Base-by-base conservation (phyloP, 2,113 vertebrate genomes). In the Chunga burmeisteri region DNA sequence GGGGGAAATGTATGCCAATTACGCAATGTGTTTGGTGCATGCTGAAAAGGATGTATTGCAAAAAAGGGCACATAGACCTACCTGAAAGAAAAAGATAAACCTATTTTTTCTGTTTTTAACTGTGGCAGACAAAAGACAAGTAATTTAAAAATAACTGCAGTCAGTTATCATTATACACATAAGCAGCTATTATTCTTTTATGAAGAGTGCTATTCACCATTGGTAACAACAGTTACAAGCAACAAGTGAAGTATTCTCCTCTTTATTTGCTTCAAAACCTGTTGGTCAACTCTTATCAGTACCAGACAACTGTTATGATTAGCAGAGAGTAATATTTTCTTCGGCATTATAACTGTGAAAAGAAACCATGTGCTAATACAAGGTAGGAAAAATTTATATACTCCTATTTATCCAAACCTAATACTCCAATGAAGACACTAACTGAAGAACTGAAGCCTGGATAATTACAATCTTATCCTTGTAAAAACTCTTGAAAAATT, bases 21-120 rank as follows among this genome's bases (percentile, higher is more conserved):
- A 81, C 3, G 15, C 89, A 94, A 86, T 77, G 29, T 96, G 88
- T 90, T 95, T 81, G 70, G 55, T 90, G 17, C 46, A 20, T 26
- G 22, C 50, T 83, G 86, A 87, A 96, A 94, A 75, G 29, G n/a
- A 67, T 70, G 49, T 36, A 47, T 75, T 75, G 30, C 5, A 1
- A 44, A 82, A 95, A 88, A 86, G 30, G 50, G 36, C 38, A 67
- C 53, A 70, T 16, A 83, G 27, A 74, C 66, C 34, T 85, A 70
- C 32, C 84, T 93, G 95, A 96, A 89, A 80, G 77, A 67, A 75
- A 68, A 91, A 95, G 86, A 72, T 89, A 96, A 93, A 86, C 17
- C 11, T 66, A 22, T 16, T 32, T 90, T 86, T 67, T 26, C 20
- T 85, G 36, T 2, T 86, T 94, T 82, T 87, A 87, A 82, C 53